Evolutionary conservation across 92 coral and sea anemone genomes (phyloP).

Genomic region (Pocillopora meandrina): DNA sequence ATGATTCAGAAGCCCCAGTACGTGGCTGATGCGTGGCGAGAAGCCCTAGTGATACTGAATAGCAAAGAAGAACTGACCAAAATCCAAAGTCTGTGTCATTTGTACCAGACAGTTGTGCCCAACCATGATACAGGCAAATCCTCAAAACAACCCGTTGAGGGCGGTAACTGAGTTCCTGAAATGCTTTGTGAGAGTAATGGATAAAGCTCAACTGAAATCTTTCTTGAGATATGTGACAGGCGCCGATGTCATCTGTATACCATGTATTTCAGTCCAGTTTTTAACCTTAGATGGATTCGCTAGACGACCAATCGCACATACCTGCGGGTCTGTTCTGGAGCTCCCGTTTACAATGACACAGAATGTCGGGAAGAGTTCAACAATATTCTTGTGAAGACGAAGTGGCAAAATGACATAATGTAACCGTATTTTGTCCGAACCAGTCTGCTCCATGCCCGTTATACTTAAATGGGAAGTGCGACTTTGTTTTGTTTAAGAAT

Average conservation of each 20-base stretch:
- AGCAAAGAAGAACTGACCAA: slow-evolving; percentile 27
- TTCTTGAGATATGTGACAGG: slow-evolving; percentile 49
- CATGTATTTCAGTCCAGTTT: slow-evolving; percentile 27
- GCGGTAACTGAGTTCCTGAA: slow-evolving; percentile 35
- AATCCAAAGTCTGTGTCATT: slow-evolving; percentile 14
- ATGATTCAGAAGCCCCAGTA: slow-evolving; percentile 51
- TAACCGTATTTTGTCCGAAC: slow-evolving; percentile 4
- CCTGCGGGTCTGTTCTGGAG: slow-evolving; percentile 53
- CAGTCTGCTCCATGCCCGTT: neutral
- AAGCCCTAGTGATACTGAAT: slow-evolving; percentile 16
- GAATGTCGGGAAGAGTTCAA: slow-evolving; percentile 51
- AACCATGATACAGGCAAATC: slow-evolving; percentile 13
- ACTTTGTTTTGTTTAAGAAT: too few species aligned
- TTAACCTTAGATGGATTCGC: slow-evolving; percentile 39
- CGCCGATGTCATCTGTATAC: slow-evolving; percentile 47
- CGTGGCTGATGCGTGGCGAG: slow-evolving; percentile 15
- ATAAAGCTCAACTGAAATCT: slow-evolving; percentile 30
- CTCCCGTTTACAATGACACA: slow-evolving; percentile 43
- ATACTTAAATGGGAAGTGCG: too few species aligned
- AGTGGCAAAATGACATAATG: slow-evolving; percentile 22
- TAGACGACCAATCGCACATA: slow-evolving; percentile 45
- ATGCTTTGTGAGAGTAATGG: slow-evolving; percentile 46
- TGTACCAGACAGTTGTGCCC: slow-evolving; percentile 38
- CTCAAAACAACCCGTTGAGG: slow-evolving; percentile 22
- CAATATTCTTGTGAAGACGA: neutral